These are phyloP conservation scores for Gymnarchus niloticus DNA, from an alignment of 2,113 vertebrate genomes.

Conservation along the genomic window DNA sequence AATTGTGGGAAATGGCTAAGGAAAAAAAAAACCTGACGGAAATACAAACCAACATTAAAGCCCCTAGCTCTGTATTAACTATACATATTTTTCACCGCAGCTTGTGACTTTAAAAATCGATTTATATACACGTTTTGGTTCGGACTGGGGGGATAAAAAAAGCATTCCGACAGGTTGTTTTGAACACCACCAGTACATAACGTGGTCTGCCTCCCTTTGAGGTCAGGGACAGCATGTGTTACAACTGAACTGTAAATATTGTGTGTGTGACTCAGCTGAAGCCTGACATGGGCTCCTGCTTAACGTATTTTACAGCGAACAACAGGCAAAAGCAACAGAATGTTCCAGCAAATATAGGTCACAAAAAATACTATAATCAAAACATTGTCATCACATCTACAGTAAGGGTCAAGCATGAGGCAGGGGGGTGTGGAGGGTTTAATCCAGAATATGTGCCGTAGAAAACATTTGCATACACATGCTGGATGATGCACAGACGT, in stretches of 20 bases:
- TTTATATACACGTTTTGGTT: neutral
- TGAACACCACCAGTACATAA: neutral
- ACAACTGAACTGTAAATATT: conserved; percentile 2
- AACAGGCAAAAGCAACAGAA: neutral
- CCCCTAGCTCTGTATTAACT: neutral
- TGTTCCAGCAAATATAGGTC: conserved; percentile 19
- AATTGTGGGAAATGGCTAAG: neutral
- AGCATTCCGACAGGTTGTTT: conserved; percentile 1
- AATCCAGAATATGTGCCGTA: neutral
- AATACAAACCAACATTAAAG: neutral
- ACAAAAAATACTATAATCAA: neutral
- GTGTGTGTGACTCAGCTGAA: neutral
- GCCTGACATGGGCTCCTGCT: neutral
- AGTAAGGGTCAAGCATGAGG: neutral
- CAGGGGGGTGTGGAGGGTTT: neutral
- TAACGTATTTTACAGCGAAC: conserved; percentile 4
- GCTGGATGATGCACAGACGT: neutral
- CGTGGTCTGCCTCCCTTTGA: neutral
- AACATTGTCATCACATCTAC: conserved; percentile 7
- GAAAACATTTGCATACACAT: neutral
- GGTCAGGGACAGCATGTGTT: neutral
- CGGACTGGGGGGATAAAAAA: neutral
- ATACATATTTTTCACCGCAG: neutral
- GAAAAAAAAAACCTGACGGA: neutral
- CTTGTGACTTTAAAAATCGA: neutral